phyloP scores from a whole-genome alignment of 2,113 vertebrate genomes.

The Hippocampus abdominalis region DNA sequence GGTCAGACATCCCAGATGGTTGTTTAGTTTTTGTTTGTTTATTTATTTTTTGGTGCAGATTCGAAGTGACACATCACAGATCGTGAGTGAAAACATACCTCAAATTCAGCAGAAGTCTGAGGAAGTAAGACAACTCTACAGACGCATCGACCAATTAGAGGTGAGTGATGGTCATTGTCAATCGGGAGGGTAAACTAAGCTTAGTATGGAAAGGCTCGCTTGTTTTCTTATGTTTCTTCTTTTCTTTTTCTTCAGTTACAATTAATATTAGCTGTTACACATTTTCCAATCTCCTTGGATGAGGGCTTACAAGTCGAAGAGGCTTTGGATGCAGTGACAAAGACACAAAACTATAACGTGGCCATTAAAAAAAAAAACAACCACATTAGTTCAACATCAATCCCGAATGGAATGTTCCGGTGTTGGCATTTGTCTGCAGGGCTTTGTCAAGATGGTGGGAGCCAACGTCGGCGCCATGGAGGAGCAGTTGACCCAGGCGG shows the following conservation, averaged over 20 bases:
- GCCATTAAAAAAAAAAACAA: too few relatives aligned
- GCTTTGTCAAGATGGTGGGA: constrained; percentile 90
- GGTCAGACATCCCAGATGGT: neutral
- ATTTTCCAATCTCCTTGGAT: neutral
- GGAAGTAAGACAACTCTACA: constrained; percentile 88
- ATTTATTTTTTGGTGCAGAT: constrained; percentile 68
- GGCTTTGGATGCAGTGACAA: neutral
- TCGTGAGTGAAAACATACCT: constrained; percentile 89
- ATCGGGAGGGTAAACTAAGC: neutral
- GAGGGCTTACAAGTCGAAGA: neutral
- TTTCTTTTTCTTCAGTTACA: too few relatives aligned
- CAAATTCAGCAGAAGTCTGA: constrained; percentile 84
- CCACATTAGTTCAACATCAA: neutral
- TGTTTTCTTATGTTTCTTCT: too few relatives aligned
- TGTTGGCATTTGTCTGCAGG: constrained; percentile 51
- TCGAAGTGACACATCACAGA: constrained; percentile 85
- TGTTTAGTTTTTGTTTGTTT: neutral
- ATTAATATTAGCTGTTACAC: neutral
- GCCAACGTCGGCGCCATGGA: constrained; percentile 81
- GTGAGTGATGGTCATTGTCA: constrained; percentile 56
- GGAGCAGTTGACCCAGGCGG: constrained; percentile 84
- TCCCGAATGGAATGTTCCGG: neutral
- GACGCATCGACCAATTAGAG: constrained; percentile 88
- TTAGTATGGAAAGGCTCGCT: neutral
- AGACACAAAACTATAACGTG: too few relatives aligned